Conservation (phyloP, 2,113 vertebrate species). For the Bungarus multicinctus region DNA sequence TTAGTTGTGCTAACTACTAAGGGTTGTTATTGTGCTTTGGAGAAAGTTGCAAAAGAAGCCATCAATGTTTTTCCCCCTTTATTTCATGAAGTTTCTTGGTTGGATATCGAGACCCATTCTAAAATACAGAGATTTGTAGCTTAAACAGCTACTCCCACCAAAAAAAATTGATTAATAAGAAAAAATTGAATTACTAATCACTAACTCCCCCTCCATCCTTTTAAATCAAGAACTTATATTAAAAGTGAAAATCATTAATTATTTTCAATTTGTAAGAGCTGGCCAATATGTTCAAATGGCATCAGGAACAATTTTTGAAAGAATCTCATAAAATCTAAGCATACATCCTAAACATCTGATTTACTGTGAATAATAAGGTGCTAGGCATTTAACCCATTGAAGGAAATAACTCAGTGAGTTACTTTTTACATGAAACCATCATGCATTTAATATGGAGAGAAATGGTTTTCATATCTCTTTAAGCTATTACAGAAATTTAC, state of each 20-base stretch:
- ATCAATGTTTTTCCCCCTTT: not conserved
- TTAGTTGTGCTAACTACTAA: not conserved
- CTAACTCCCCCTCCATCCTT: not conserved
- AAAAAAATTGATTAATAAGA: not conserved
- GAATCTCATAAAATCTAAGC: slow-evolving; percentile 4
- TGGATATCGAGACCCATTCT: not conserved
- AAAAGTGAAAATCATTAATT: not conserved
- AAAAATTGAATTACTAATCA: not conserved
- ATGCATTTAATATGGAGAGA: slow-evolving; percentile 16
- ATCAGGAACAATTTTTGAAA: slow-evolving; percentile 42
- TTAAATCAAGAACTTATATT: not conserved
- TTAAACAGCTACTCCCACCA: not conserved
- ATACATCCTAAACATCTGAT: slow-evolving; percentile 29
- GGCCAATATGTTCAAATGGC: slow-evolving; percentile 22
- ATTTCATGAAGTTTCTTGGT: not conserved
- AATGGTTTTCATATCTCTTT: slow-evolving; percentile 46
- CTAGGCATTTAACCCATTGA: slow-evolving; percentile 32
- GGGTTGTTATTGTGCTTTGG: not conserved
- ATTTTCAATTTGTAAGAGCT: not conserved
- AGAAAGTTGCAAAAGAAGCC: not conserved
- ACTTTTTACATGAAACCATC: slow-evolving; percentile 45
- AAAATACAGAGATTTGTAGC: not conserved
- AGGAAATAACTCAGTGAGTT: slow-evolving; percentile 26
- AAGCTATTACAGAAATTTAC: slow-evolving; percentile 42
- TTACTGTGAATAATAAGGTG: slow-evolving; percentile 34